A percentile compares a stretch with the other conserved stretches of the same genome.
These are phyloP conservation scores for Mythimna vitellina DNA, from an alignment of 2,888 invertebrate genomes.

Conservation along the genomic window DNA sequence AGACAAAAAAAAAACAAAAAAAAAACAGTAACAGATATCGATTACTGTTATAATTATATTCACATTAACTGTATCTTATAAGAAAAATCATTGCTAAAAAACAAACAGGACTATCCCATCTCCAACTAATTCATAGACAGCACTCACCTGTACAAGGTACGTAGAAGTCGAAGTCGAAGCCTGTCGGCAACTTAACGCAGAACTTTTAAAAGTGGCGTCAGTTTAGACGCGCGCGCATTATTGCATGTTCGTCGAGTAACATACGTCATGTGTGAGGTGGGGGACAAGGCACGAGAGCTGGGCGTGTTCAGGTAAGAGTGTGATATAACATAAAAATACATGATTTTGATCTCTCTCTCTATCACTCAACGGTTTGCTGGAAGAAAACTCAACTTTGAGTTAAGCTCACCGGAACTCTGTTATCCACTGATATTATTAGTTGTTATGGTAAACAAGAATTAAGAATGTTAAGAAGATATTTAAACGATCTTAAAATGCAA, in stretches of 20 bases:
- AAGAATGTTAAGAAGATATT: too few species aligned
- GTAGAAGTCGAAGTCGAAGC: constrained; percentile 60
- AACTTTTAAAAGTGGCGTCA: constrained; percentile 70
- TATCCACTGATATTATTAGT: too few species aligned
- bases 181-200: constrained; percentile 70
- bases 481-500: too few species aligned
- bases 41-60: background rate
- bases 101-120: constrained; percentile 14
- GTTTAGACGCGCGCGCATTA: constrained; percentile 68
- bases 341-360: too few species aligned
- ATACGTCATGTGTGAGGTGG: constrained; percentile 48
- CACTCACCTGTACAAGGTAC: constrained; percentile 53
- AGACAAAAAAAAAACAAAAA: too few species aligned
- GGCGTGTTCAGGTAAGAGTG: too few species aligned
- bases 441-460: too few species aligned
- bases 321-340: too few species aligned
- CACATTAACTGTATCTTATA: background rate
- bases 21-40: too few species aligned
- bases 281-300: constrained; percentile 14
- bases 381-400: too few species aligned
- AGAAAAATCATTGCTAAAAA: background rate
- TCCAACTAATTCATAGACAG: background rate
- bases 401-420: too few species aligned
- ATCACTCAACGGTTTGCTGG: too few species aligned
- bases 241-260: constrained; percentile 63